Conservation (phyloP, 2,888 invertebrate genomes). For the Stegana nigrithorax region DNA sequence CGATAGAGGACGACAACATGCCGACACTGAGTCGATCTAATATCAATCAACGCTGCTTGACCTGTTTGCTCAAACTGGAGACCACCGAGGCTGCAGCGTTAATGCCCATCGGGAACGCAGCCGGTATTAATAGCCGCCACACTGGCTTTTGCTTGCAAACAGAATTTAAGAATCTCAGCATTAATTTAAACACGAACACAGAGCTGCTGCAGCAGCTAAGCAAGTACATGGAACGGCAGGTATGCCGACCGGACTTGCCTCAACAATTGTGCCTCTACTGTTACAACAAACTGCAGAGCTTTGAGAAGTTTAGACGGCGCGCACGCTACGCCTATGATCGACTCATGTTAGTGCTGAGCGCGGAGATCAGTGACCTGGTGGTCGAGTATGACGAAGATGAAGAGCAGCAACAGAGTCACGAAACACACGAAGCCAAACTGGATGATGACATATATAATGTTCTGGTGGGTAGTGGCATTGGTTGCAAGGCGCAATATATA, state of each 20-base stretch:
- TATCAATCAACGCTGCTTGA: constrained; percentile 49
- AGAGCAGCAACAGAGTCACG: not conserved
- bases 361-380: no score
- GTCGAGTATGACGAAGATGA: constrained; percentile 42
- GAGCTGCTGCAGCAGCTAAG: constrained; percentile 38
- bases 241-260: constrained; percentile 35
- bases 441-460: constrained; percentile 33
- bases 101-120: not conserved
- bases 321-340: constrained; percentile 42
- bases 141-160: not conserved
- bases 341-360: constrained; percentile 38
- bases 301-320: constrained; percentile 42
- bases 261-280: constrained; percentile 45
- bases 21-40: constrained; percentile 39
- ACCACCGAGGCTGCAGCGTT: constrained; percentile 17
- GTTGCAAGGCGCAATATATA: no score
- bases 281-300: constrained; percentile 38
- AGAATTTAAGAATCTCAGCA: constrained; percentile 25
- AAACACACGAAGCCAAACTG: constrained; percentile 6
- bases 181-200: constrained; percentile 26
- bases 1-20: no score
- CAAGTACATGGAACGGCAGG: constrained; percentile 34
- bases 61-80: constrained; percentile 49
- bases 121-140: not conserved
- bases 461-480: constrained; percentile 34